Evolutionary conservation across 2,113 vertebrate genomes (phyloP), one percentile per base, ranked within the genome.

Genomic region (Enhydra lutris): DNA sequence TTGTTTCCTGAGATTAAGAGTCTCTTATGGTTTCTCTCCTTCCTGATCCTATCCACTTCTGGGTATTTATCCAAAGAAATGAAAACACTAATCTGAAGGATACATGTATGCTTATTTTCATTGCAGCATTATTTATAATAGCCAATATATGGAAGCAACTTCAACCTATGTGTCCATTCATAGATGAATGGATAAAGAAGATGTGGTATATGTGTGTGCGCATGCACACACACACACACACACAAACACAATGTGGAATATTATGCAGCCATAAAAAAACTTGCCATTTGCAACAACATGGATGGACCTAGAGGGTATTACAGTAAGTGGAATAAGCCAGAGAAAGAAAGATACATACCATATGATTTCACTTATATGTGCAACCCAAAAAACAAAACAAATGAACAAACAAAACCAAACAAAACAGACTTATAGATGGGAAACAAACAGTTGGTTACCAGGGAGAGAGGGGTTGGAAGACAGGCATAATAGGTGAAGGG

Each of bases 181-280:
- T 55, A 55, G 52, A 18, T 55, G 52, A 55, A 55, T 55, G 17
- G 52, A 55, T 55, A 55, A 55, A 55, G 52, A 55, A 55, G 52
- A 55, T 55, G 52, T 55, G 52, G 15, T 52, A 4, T 52, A 52
- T 4, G 13, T 0, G 3, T 14, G 50, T 1, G 0, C 7, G 4
- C 50, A 4, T 3, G 3, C 17, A 18, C 52, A 18, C 52, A 55
- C 52, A 73, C 21, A 15, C 39, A 45, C 39, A 45, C 73, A 45
- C 23, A 45, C 13, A 29, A 15, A 76, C 24, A 76, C 42, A 45
- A 29, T 45, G 13, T 29, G 13, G 13, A 76, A 29, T 45, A 76
- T 29, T 76, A 74, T 36, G 12, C 71, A 31, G 3, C 42, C 73
- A 47, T 76, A 47, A 76, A 31, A 39, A 26, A 76, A 29, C 73